Conservation (phyloP, 2,797 vertebrate genomes). For the Dendrocincla tyrannina region DNA sequence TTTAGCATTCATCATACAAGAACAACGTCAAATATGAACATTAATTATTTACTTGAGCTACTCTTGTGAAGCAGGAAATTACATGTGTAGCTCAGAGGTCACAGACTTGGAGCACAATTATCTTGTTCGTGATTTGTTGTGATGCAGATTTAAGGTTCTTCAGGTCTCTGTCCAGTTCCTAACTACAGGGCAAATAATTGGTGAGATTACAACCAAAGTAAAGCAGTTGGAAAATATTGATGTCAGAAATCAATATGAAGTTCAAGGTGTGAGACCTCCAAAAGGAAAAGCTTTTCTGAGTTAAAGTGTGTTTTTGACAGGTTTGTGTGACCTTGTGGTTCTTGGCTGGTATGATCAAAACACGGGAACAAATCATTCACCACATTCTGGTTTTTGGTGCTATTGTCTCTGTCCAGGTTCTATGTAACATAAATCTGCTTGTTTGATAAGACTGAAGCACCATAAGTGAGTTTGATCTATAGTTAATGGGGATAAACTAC, state of each 20-base stretch:
- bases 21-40: not conserved
- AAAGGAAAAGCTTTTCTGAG: not conserved
- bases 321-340: not conserved
- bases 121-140: not conserved
- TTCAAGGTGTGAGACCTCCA: not conserved
- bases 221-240: not conserved
- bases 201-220: not conserved
- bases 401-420: not conserved
- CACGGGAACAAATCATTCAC: not conserved
- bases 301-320: not conserved
- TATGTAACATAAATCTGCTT: not conserved
- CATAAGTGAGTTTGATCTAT: not conserved
- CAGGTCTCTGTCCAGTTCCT: not conserved
- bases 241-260: not conserved
- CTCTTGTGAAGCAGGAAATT: not conserved
- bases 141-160: not conserved
- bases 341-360: not conserved
- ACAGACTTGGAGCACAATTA: not conserved
- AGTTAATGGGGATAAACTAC: not conserved
- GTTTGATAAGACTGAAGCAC: not conserved
- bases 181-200: not conserved
- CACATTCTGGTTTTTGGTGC: not conserved
- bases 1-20: not conserved
- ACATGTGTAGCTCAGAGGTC: not conserved
- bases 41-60: not conserved